Conservation (phyloP, 2,797 vertebrate species). For the Melanotaenia nigrans region DNA sequence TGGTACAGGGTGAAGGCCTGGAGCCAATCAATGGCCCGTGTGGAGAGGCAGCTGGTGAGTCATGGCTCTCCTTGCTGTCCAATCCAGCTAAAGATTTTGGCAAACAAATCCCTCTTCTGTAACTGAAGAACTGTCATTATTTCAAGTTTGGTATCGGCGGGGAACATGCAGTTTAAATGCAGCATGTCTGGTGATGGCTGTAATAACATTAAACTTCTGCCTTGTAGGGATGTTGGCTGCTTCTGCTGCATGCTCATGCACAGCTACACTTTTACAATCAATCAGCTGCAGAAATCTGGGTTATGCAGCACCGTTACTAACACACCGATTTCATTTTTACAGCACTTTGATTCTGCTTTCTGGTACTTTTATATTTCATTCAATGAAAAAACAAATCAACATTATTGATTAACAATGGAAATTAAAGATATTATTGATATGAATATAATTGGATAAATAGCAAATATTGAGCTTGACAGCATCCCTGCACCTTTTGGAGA, state of each 20-base stretch:
- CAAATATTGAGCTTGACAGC: background rate
- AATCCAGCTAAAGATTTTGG: constrained; percentile 35
- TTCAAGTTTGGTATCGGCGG: constrained; percentile 21
- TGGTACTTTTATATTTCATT: constrained; percentile 10
- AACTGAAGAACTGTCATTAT: constrained; percentile 34
- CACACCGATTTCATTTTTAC: background rate
- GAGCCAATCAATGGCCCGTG: constrained; percentile 67
- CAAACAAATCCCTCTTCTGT: constrained; percentile 28
- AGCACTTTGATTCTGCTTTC: constrained; percentile 25
- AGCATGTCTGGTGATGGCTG: constrained; percentile 1
- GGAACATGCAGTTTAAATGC: constrained; percentile 1
- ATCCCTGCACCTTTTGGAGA: background rate
- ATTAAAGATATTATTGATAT: background rate
- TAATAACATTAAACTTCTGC: background rate
- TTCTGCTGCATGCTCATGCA: constrained; percentile 40
- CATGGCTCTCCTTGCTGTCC: constrained; percentile 67
- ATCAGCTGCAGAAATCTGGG: background rate
- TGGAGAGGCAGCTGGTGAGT: constrained; percentile 82
- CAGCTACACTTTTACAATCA: constrained; percentile 2
- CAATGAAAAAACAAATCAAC: background rate
- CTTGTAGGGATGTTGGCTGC: constrained; percentile 8
- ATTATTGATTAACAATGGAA: background rate
- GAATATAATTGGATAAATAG: background rate
- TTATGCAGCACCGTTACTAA: constrained; percentile 22
- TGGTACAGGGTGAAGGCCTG: constrained; percentile 64